phyloP scores from a whole-genome alignment of 2,888 invertebrate genomes.

The Tromatobia lineatoria region DNA sequence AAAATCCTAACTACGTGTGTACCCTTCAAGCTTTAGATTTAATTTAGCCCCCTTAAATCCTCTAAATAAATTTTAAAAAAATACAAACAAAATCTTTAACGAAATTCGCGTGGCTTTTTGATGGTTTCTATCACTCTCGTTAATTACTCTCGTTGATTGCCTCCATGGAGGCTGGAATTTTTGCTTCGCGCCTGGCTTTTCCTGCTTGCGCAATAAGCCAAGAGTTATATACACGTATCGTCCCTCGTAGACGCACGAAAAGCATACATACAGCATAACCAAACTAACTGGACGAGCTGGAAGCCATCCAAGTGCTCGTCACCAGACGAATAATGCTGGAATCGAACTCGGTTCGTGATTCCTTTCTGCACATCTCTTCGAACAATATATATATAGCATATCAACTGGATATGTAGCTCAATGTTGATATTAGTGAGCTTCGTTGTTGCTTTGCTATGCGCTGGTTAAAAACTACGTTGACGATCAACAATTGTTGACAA shows the following conservation, averaged over 20 bases:
- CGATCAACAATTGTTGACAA: conserved; percentile 17
- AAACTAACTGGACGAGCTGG: conserved; percentile 59
- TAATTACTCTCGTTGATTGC: conserved; percentile 21
- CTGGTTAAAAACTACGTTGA: conserved; percentile 6
- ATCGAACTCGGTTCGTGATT: conserved; percentile 44
- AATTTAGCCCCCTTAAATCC: not conserved
- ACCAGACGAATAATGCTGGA: conserved; percentile 62
- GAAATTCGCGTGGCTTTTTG: conserved; percentile 20
- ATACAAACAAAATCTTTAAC: conserved; percentile 9
- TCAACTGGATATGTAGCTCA: conserved; percentile 5
- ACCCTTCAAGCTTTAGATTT: conserved; percentile 25
- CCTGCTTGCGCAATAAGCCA: conserved; percentile 53
- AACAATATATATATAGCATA: not conserved
- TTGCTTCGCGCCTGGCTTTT: conserved; percentile 44
- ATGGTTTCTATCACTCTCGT: conserved; percentile 19
- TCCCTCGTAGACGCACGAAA: conserved; percentile 14
- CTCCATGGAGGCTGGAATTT: conserved; percentile 1
- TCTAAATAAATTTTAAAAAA: not conserved
- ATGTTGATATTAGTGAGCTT: conserved; percentile 17
- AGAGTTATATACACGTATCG: not conserved
- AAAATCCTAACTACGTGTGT: not conserved
- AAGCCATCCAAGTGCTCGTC: conserved; percentile 67
- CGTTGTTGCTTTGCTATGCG: conserved; percentile 9
- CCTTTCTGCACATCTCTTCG: conserved; percentile 30
- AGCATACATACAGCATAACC: conserved; percentile 45